Evolutionary conservation across 2,797 vertebrate species (phyloP).

Genomic region (Gadopsis marmoratus): DNA sequence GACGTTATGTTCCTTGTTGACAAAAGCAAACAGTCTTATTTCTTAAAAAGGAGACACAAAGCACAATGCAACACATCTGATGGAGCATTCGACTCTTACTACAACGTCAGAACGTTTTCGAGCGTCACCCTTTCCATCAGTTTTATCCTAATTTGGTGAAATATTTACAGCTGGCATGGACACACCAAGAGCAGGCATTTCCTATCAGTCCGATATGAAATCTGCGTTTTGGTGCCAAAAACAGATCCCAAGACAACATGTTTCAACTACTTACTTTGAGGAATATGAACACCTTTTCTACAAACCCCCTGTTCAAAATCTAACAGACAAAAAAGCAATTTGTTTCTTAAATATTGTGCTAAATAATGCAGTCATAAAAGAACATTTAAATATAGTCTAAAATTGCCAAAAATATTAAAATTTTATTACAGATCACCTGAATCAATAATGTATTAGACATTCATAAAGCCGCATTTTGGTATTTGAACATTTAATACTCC

Average conservation of each 20-base stretch:
- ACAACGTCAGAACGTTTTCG: not conserved
- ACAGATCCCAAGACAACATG: not conserved
- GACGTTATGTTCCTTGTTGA: not conserved
- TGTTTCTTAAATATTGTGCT: not conserved
- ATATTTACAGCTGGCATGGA: slow-evolving; percentile 1
- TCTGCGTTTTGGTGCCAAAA: not conserved
- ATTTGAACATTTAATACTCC: not conserved
- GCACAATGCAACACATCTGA: not conserved
- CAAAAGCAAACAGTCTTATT: not conserved
- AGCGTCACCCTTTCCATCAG: not conserved
- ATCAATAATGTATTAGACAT: not conserved
- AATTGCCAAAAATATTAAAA: not conserved
- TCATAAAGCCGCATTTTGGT: not conserved
- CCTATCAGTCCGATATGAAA: not conserved
- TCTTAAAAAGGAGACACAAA: slow-evolving; percentile 2
- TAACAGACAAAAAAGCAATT: not conserved
- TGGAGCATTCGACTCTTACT: not conserved
- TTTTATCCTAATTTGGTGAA: not conserved
- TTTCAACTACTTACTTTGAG: not conserved
- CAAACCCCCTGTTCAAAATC: not conserved
- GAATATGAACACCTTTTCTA: not conserved
- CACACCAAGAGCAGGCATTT: not conserved
- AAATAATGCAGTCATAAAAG: not conserved
- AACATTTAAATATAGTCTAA: not conserved
- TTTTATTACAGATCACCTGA: not conserved